Conservation (phyloP, 2,888 invertebrate genomes). For the Lomographa bimaculata region DNA sequence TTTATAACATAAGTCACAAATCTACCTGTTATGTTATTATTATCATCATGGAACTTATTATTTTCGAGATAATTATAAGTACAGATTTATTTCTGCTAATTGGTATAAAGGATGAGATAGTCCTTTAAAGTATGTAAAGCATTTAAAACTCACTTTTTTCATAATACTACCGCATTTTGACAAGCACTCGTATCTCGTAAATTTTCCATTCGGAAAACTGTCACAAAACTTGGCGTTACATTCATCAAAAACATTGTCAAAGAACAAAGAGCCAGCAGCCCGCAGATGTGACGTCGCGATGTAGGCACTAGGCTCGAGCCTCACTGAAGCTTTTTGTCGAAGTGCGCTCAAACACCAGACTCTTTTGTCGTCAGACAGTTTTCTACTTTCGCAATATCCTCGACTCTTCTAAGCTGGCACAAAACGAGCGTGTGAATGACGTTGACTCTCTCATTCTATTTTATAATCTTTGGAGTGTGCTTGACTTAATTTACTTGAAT, state of each 20-base stretch:
- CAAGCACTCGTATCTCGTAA: slow-evolving; percentile 29
- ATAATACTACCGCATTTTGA: slow-evolving; percentile 19
- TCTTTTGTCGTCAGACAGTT: slow-evolving; percentile 59
- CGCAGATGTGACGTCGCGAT: slow-evolving; percentile 42
- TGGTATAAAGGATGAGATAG: no score
- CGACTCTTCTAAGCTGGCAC: slow-evolving; percentile 52
- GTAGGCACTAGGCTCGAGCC: slow-evolving; percentile 31
- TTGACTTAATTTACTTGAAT: slow-evolving; percentile 21
- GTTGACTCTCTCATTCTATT: slow-evolving; percentile 37
- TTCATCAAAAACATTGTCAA: slow-evolving; percentile 49
- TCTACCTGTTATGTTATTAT: no score
- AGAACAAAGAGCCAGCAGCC: slow-evolving; percentile 42
- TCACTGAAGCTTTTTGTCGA: slow-evolving; percentile 39
- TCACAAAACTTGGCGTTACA: slow-evolving; percentile 41
- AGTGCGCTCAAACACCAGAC: slow-evolving; percentile 50
- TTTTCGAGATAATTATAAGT: no score
- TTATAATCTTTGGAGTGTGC: slow-evolving; percentile 19
- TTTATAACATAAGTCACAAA: no score
- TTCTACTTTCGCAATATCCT: slow-evolving; percentile 45
- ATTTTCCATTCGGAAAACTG: slow-evolving; percentile 34
- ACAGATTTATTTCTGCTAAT: no score
- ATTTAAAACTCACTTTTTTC: no score
- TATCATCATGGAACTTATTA: no score
- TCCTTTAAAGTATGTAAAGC: slow-evolving; percentile 5
- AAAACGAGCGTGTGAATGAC: slow-evolving; percentile 32